These are phyloP conservation scores for Scartelaos histophorus DNA, from an alignment of 2,113 vertebrate species.

Conservation along the genomic window DNA sequence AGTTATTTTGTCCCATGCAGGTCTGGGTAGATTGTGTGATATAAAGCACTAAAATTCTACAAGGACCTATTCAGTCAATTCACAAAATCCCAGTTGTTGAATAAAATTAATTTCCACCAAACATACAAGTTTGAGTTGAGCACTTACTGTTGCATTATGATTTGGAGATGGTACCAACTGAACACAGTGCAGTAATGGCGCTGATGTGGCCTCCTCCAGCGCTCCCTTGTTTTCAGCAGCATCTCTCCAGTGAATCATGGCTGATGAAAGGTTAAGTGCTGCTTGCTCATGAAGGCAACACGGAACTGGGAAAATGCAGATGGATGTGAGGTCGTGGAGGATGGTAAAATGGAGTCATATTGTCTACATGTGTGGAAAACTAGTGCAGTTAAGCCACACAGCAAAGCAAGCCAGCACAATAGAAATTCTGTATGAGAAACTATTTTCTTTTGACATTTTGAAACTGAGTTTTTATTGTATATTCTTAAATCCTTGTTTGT, in stretches of 20 bases:
- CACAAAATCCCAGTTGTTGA: not conserved
- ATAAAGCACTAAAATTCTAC: not conserved
- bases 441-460: not conserved
- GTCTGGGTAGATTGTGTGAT: not conserved
- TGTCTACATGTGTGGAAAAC: not conserved
- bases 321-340: slow-evolving; percentile 13
- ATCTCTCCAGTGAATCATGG: slow-evolving; percentile 25
- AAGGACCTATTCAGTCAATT: not conserved
- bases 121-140: not conserved
- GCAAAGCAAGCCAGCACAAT: not conserved
- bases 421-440: not conserved
- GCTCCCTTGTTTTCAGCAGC: slow-evolving; percentile 10
- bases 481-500: not conserved
- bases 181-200: slow-evolving; percentile 16
- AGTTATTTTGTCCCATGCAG: too few relatives aligned
- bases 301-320: slow-evolving; percentile 27
- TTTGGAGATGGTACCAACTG: not conserved
- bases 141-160: not conserved
- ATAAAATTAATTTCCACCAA: slow-evolving; percentile 4
- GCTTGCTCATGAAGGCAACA: slow-evolving; percentile 37
- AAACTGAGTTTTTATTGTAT: not conserved
- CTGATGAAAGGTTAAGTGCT: slow-evolving; percentile 52
- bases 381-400: not conserved
- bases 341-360: not conserved
- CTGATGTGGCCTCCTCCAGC: slow-evolving; percentile 20